These are phyloP conservation scores for Monodelphis domestica DNA, from an alignment of 2,797 vertebrate species.

Conservation along the genomic window DNA sequence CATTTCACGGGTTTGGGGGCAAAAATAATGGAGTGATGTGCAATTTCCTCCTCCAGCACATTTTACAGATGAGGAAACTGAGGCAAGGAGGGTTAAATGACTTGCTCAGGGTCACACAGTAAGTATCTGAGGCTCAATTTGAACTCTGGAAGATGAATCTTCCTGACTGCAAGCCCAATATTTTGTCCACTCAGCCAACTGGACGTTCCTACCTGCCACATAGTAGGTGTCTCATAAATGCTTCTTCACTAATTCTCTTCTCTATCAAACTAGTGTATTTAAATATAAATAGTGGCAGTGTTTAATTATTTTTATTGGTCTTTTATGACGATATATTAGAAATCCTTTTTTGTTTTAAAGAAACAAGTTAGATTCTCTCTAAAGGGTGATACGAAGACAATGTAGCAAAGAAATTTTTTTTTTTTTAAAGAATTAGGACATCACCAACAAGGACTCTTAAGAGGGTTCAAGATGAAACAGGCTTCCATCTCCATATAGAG, in stretches of 20 bases:
- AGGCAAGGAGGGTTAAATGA: not conserved
- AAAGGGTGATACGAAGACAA: not conserved
- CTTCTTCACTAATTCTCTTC: not conserved
- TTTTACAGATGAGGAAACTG: not conserved
- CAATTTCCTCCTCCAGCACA: not conserved
- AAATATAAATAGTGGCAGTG: not conserved
- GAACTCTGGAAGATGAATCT: too few relatives aligned
- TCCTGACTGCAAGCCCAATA: not conserved
- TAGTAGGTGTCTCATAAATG: not conserved
- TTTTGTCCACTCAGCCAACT: not conserved
- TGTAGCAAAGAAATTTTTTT: too few relatives aligned
- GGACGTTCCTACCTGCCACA: not conserved
- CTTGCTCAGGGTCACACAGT: not conserved
- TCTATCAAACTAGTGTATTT: not conserved
- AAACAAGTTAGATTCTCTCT: not conserved
- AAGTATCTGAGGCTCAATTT: not conserved
- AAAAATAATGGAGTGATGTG: not conserved
- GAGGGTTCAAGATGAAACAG: not conserved
- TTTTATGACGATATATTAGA: not conserved
- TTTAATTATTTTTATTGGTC: not conserved
- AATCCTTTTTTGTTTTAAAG: not conserved
- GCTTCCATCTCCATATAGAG: not conserved
- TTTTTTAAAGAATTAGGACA: not conserved
- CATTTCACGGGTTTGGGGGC: not conserved
- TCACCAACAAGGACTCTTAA: not conserved